Evolutionary conservation across 2,113 vertebrate species (phyloP), one percentile per base, ranked within the genome.

Genomic region (Motacilla alba): DNA sequence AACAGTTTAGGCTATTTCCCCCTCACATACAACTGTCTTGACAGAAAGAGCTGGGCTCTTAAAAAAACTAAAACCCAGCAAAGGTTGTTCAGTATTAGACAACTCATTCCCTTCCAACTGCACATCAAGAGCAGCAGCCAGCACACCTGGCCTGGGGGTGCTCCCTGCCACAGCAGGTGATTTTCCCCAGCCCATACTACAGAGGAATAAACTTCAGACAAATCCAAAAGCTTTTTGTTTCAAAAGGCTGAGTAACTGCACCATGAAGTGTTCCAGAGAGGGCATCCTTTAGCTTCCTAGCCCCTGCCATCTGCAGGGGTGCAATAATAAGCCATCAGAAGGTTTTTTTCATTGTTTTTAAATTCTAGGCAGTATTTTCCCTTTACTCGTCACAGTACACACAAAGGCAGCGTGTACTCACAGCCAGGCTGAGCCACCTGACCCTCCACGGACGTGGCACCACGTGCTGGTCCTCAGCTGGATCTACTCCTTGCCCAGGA

Each of bases 371-470:
- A 22, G 0, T 31, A 8, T 59, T 63, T 87, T 27, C 60, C 52
- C 28, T 52, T 50, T 27, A 24, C 13, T 22, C 33, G 43, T 49
- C 55, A 16, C 30, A 39, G 47, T 1, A 26, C 1, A 14, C 31
- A 30, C 37, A 35, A 44, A 68, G 80, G 31, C 43, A 84, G 56
- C 1, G 3, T 2, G 18, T 8, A 37, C 21, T 47, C 79, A 53
- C 35, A 89, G 70, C 21, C 46, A 75, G 3, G 2, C 43, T 58
- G 33, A 41, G 60, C 60, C 56, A 15, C 7, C 9, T 35, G 66
- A 55, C n/a, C 26, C 83, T 50, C 31, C 56, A 41, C 0, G 2
- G 72, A 39, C 8, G 14, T 0, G 1, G 52, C 39, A 23, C 1
- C 20, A 33, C 3, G 20, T 49, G 64, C 14, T 16, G 53, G 10